phyloP scores from a whole-genome alignment of 2,113 vertebrate genomes.

The human region DNA sequence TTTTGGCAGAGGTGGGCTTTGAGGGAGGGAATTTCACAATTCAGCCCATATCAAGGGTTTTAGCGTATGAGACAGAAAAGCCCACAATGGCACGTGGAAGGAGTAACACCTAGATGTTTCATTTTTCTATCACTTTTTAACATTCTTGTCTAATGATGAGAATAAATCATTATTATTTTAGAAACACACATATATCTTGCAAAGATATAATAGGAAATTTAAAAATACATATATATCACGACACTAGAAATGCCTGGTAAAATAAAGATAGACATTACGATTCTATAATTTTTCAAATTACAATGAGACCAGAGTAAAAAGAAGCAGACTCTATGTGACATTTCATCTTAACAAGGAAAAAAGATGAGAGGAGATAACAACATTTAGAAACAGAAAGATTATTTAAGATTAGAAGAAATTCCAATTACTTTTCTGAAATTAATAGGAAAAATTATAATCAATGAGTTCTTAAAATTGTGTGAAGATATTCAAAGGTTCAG shows the following conservation, averaged over 20 bases:
- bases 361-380: background rate
- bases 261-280: slow-evolving; percentile 36
- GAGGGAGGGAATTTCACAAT: too few species aligned
- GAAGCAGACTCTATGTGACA: background rate
- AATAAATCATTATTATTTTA: background rate
- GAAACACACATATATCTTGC: background rate
- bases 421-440: background rate
- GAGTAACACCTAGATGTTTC: background rate
- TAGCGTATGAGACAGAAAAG: background rate
- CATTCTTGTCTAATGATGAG: background rate
- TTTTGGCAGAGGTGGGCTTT: background rate
- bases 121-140: background rate
- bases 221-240: background rate
- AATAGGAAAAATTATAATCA: background rate
- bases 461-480: background rate
- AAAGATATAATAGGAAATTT: slow-evolving; percentile 40
- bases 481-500: background rate
- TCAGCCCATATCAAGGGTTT: background rate
- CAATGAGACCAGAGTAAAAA: slow-evolving; percentile 33
- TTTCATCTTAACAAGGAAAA: background rate
- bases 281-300: slow-evolving; percentile 24
- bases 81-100: background rate
- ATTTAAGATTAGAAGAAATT: background rate
- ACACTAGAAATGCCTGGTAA: slow-evolving; percentile 38
- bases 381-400: background rate